Evolutionary conservation across 2,888 invertebrate species (phyloP), one percentile per base, ranked within the genome.

Genomic region (Abrostola triplasia): DNA sequence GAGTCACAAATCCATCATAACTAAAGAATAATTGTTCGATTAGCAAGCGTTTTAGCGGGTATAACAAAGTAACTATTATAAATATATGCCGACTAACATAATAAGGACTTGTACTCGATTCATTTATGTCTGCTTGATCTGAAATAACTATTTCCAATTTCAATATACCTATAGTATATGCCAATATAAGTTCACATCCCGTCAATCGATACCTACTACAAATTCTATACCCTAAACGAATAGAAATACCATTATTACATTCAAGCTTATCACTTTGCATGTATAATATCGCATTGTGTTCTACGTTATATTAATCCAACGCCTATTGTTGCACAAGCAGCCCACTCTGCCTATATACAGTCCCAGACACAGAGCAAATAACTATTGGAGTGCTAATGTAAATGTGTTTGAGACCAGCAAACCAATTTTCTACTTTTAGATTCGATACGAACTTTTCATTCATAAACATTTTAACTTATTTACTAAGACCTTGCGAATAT

Each of bases 301-400:
- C 69, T 65, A 47, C 72, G 61, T 56, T 76, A 67, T 77, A 77
- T 71, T 68, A 68, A 77, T 78, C 42, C 51, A 47, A 71, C 66
- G 66, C 49, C 71, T 57, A 70, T 80, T 77, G 75, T 80, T 74
- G 61, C 63, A 59, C 77, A 72, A 77, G 52, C 59, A 12, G 38
- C 72, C 68, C 62, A 73, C 72, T 73, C 59, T 56, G 57, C 50
- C 77, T 57, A 7, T 77, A 67, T 73, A 73, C 53, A 68, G 77
- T 38, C n/a, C 5, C 38, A 44, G 10, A 1, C 42, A 53, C 6
- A 50, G 73, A 67, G 38, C 10, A 56, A 4, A 2, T 9, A 36
- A n/a, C 0, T 37, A 50, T 51, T 63, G 57, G 57, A 68, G 40
- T 35, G 49, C 2, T 36, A 35, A 41, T 7, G 8, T 47, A 2